Evolutionary conservation across 2,797 vertebrate species (phyloP).

Genomic region (Nannoperca australis): DNA sequence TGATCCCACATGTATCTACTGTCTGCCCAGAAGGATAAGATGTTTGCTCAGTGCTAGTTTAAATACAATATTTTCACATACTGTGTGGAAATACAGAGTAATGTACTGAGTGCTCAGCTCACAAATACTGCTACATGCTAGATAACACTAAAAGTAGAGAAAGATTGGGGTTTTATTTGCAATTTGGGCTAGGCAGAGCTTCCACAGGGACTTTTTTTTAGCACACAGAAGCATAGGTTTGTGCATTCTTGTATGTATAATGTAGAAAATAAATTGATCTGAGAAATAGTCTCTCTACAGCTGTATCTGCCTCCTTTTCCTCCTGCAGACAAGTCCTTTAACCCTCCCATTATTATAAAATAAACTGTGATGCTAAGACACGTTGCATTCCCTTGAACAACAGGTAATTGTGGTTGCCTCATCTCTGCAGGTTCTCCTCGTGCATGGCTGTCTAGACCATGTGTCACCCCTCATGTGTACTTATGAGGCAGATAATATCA

Average conservation of each 20-base stretch:
- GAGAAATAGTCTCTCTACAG: neutral
- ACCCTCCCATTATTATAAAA: slow-evolving; percentile 19
- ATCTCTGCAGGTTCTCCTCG: slow-evolving; percentile 34
- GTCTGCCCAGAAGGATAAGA: neutral
- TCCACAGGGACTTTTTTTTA: neutral
- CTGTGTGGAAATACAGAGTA: neutral
- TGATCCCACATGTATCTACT: neutral
- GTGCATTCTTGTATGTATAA: neutral
- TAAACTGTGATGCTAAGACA: slow-evolving; percentile 22
- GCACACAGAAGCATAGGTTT: neutral
- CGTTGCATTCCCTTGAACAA: slow-evolving; percentile 53
- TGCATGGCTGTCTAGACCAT: slow-evolving; percentile 30
- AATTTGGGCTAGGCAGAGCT: neutral
- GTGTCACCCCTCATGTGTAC: slow-evolving; percentile 50
- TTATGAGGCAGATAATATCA: slow-evolving; percentile 65
- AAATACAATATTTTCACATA: neutral
- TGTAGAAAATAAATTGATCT: slow-evolving; percentile 12
- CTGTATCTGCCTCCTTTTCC: neutral
- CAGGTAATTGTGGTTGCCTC: slow-evolving; percentile 44
- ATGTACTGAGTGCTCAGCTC: neutral
- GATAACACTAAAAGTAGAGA: neutral
- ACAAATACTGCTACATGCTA: neutral
- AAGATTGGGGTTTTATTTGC: neutral
- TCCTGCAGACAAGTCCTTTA: slow-evolving; percentile 29
- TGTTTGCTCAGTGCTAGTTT: neutral